phyloP scores from a whole-genome alignment of 2,888 invertebrate species.

The Torymus tubicola region DNA sequence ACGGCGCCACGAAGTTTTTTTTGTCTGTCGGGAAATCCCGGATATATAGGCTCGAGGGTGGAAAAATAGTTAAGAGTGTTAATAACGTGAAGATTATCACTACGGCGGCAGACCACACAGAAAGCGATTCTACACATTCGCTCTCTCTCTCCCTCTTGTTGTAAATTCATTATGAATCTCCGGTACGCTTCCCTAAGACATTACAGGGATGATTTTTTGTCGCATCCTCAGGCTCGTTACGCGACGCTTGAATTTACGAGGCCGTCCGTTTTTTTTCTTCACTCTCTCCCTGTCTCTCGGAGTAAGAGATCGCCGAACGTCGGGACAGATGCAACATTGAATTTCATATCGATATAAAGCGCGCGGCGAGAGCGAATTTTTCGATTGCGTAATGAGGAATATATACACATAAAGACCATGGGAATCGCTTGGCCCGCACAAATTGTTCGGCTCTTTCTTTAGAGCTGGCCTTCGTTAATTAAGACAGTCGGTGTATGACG shows the following conservation, averaged over 20 bases:
- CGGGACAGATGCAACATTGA: conserved; percentile 43
- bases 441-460: conserved; percentile 37
- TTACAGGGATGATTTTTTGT: conserved; percentile 42
- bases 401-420: neutral
- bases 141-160: neutral
- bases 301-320: conserved; percentile 36
- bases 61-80: neutral
- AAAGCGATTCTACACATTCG: conserved; percentile 13
- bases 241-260: conserved; percentile 50
- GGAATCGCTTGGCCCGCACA: conserved; percentile 8
- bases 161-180: conserved; percentile 55
- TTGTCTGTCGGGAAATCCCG: too few species aligned
- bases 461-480: conserved; percentile 13
- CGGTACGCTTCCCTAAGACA: neutral
- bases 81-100: conserved; percentile 33
- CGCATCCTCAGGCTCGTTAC: conserved; percentile 39
- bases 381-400: conserved; percentile 34
- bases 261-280: neutral
- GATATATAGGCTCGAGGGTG: too few species aligned
- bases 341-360: conserved; percentile 50
- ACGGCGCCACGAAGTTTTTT: too few species aligned
- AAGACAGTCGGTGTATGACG: conserved; percentile 17
- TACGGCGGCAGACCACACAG: conserved; percentile 38
- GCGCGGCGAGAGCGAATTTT: conserved; percentile 8
- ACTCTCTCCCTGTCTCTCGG: neutral